Evolutionary conservation across 2,113 vertebrate species (phyloP).

Genomic region (Phrynosoma platyrhinos): DNA sequence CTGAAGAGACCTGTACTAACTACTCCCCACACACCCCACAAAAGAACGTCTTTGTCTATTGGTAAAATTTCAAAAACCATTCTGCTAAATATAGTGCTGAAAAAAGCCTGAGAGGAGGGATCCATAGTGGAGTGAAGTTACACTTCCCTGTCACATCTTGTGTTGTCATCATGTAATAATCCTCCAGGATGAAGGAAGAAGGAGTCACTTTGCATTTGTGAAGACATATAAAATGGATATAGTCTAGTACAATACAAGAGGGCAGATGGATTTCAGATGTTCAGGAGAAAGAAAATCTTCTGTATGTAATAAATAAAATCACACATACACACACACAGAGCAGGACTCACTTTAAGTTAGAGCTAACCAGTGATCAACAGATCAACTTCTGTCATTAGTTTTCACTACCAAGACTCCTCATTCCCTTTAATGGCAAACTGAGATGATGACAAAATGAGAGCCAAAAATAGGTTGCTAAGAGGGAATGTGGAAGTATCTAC

Average conservation of each 20-base stretch:
- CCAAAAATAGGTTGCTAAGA: too few relatives aligned
- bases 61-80: neutral
- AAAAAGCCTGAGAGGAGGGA: neutral
- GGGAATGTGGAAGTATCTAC: too few relatives aligned
- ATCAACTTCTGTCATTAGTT: too few relatives aligned
- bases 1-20: neutral
- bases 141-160: neutral
- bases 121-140: neutral
- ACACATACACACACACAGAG: too few relatives aligned
- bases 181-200: neutral
- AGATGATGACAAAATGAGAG: too few relatives aligned
- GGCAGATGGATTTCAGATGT: neutral
- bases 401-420: too few relatives aligned
- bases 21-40: conserved; percentile 3
- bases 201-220: neutral
- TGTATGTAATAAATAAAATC: neutral
- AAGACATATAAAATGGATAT: neutral
- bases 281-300: neutral
- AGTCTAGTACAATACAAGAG: neutral
- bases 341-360: too few relatives aligned
- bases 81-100: neutral
- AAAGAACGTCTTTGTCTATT: neutral
- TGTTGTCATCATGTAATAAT: neutral
- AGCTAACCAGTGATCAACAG: too few relatives aligned
- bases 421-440: too few relatives aligned